Evolutionary conservation across 2,888 invertebrate genomes (phyloP).

Genomic region (Dinocampus coccinellae): DNA sequence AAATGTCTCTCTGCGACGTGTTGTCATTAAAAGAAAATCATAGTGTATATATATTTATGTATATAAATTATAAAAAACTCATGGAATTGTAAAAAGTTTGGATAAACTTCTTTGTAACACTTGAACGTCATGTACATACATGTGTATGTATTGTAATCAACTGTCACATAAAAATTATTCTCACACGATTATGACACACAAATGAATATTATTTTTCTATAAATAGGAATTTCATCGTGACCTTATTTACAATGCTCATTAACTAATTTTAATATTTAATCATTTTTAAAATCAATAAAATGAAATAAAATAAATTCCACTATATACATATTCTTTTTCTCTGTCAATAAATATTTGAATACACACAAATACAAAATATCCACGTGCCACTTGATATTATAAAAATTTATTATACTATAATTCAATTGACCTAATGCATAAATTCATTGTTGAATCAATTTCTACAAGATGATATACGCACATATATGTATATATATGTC

Average conservation of each 20-base stretch:
- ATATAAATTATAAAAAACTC: neutral
- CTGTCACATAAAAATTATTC: neutral
- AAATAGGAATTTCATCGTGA: neutral
- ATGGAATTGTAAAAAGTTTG: neutral
- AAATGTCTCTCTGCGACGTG: too few species aligned
- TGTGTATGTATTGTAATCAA: neutral
- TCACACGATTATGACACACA: neutral
- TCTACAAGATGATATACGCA: neutral
- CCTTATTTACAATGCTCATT: neutral
- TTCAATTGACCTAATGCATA: slow-evolving; percentile 11
- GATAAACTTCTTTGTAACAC: neutral
- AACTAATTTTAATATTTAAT: slow-evolving; percentile 1
- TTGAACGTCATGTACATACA: neutral
- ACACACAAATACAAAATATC: neutral
- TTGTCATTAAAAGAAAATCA: neutral
- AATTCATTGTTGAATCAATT: neutral
- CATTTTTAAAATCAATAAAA: neutral
- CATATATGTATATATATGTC: neutral
- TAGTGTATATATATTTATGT: too few species aligned
- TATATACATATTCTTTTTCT: neutral
- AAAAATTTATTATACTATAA: slow-evolving; percentile 4
- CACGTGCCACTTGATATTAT: neutral
- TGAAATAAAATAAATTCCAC: neutral
- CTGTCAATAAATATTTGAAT: neutral
- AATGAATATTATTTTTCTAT: neutral